These are phyloP conservation scores for Lindbergichthys nudifrons DNA, from an alignment of 2,797 vertebrate genomes.

Conservation along the genomic window DNA sequence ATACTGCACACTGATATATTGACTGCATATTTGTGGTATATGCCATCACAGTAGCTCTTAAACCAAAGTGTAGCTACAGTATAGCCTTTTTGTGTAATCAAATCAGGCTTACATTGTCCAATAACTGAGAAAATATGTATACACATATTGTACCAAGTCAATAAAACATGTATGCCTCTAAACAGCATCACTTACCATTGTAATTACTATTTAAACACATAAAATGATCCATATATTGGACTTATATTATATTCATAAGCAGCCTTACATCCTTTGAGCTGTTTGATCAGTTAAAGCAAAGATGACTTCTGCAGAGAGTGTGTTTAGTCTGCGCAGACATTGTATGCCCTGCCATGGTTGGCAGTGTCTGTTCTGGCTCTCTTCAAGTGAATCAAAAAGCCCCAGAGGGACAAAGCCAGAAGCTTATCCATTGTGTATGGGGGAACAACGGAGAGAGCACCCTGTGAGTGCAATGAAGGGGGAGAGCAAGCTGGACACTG, in stretches of 20 bases:
- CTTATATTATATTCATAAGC: constrained; percentile 31
- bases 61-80: constrained; percentile 25
- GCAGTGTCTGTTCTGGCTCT: constrained; percentile 76
- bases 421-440: constrained; percentile 64
- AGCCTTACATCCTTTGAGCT: constrained; percentile 50
- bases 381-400: constrained; percentile 81
- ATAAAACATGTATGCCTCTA: background rate
- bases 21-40: constrained; percentile 34
- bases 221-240: constrained; percentile 40
- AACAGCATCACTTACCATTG: constrained; percentile 11
- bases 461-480: constrained; percentile 54
- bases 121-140: constrained; percentile 8
- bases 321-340: constrained; percentile 68
- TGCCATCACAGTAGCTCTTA: constrained; percentile 44
- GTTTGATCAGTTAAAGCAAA: constrained; percentile 72
- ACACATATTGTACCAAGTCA: background rate
- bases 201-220: constrained; percentile 13
- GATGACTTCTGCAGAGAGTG: constrained; percentile 58
- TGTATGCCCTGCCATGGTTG: constrained; percentile 53
- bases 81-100: constrained; percentile 19
- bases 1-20: constrained; percentile 46
- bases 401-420: constrained; percentile 71
- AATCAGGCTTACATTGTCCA: constrained; percentile 40
- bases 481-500: constrained; percentile 65
- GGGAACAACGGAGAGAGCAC: constrained; percentile 55